phyloP scores from a whole-genome alignment of 2,113 vertebrate genomes.

The Gymnarchus niloticus region DNA sequence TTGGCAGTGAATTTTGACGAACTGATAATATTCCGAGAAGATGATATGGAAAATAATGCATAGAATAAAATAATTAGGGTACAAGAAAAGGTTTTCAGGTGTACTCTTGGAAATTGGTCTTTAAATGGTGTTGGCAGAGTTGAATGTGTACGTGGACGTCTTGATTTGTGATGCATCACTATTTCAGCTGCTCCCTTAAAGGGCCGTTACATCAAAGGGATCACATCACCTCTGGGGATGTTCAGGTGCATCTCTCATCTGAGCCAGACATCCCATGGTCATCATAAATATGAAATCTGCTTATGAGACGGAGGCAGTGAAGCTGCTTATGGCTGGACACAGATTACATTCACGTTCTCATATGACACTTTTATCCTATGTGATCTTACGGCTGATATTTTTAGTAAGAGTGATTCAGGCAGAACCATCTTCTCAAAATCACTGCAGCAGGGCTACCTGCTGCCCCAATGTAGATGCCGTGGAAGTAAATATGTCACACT shows the following conservation, averaged over 20 bases:
- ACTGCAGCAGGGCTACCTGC: background rate
- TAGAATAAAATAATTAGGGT: too few relatives aligned
- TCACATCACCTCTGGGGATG: background rate
- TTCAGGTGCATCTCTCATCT: background rate
- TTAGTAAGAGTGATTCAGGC: background rate
- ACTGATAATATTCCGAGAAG: too few relatives aligned
- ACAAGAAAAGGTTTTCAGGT: too few relatives aligned
- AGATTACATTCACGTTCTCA: background rate
- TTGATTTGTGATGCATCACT: too few relatives aligned
- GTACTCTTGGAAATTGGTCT: background rate
- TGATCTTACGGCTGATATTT: background rate
- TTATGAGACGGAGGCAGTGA: background rate
- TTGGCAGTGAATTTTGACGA: background rate
- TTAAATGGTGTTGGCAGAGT: background rate
- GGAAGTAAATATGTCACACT: background rate
- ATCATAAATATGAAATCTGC: background rate
- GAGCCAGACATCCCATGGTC: background rate
- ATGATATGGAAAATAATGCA: too few relatives aligned
- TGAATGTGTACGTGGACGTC: too few relatives aligned
- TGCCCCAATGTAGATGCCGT: background rate
- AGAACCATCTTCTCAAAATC: background rate
- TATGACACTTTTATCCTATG: background rate
- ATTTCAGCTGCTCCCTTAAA: too few relatives aligned
- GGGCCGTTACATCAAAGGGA: background rate
- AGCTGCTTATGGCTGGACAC: background rate